Base-by-base conservation (phyloP, 2,888 invertebrate genomes). In the Abrostola tripartita region DNA sequence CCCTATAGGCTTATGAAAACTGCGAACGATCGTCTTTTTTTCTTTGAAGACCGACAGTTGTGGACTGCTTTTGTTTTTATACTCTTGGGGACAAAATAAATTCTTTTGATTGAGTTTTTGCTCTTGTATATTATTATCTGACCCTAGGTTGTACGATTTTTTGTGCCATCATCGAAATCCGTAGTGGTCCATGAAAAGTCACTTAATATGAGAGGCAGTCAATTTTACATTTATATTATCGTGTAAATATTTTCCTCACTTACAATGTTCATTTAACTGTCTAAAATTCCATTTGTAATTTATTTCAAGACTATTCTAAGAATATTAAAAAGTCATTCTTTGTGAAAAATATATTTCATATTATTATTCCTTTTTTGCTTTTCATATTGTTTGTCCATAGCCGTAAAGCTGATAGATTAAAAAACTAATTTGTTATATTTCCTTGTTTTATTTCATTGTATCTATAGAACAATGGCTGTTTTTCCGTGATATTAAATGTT, bases 401-500 rank as follows among this genome's bases (percentile, higher is more conserved):
- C 24, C 24, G 24, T 47, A 9, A 24, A 24, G 14, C 4, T 14
- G 44, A 47, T 24, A 24, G 24, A 47, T 47, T 24, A 47, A 47
- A 9, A 24, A 47, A 47, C 14, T 9, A 47, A 47, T 47, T 47
- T 9, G 24, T 47, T 14, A 24, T 14, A 10, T 24, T 24, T 9
- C 6, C 11, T n/a, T 10, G 11, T 36, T 50, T 36, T 10, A 24
- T 50, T 36, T 35, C 5, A 9, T 49, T 6, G 24, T n/a, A 35
- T 49, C 49, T 41, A 38, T 47, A 55, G 55, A 49, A 10, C 8
- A 14, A 55, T 40, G 38, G 35, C 38, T 40, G 14, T 52, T 14
- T 50, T 35, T 53, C 49, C 47, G 50, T 54, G 41, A 14, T 61
- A 74, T 63, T 65, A 59, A 71, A 61, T 74, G 60, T 58, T 47